phyloP scores from a whole-genome alignment of 2,113 vertebrate species.

The Xiphophorus hellerii region DNA sequence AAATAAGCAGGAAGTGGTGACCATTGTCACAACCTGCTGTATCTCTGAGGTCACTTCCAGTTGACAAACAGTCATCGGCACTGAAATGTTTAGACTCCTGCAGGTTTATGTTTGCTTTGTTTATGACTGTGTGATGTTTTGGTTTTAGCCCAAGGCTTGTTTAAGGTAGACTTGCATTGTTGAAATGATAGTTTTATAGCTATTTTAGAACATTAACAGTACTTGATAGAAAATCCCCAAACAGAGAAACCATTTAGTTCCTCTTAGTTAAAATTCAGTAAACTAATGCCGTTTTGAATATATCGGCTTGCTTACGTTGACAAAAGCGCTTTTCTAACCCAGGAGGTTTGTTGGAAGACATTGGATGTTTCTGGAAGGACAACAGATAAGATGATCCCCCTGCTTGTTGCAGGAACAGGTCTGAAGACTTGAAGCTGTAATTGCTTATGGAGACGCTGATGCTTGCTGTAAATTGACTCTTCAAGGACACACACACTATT shows the following conservation, averaged over 20 bases:
- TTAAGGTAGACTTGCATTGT: neutral
- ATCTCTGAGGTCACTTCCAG: slow-evolving; percentile 20
- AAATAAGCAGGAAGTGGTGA: slow-evolving; percentile 28
- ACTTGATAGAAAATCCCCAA: neutral
- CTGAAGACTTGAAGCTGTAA: slow-evolving; percentile 20
- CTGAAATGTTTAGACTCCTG: neutral
- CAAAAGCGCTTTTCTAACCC: neutral
- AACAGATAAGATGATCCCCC: slow-evolving; percentile 6
- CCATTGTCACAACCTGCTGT: slow-evolving; percentile 6
- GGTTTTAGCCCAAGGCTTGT: neutral
- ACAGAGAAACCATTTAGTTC: neutral
- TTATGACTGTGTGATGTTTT: neutral
- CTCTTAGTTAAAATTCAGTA: neutral
- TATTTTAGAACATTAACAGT: neutral
- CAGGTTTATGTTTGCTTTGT: neutral
- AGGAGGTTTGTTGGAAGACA: neutral
- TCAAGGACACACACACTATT: slow-evolving; percentile 9
- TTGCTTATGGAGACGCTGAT: slow-evolving; percentile 34
- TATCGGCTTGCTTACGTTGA: neutral
- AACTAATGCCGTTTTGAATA: neutral
- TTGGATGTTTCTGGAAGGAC: slow-evolving; percentile 38
- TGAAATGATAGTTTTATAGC: neutral
- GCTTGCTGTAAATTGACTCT: slow-evolving; percentile 46
- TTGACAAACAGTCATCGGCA: neutral
- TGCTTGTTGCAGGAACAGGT: slow-evolving; percentile 18